These are phyloP conservation scores for Enteromius fasciolatus DNA, from an alignment of 2,797 vertebrate genomes.

Conservation along the genomic window DNA sequence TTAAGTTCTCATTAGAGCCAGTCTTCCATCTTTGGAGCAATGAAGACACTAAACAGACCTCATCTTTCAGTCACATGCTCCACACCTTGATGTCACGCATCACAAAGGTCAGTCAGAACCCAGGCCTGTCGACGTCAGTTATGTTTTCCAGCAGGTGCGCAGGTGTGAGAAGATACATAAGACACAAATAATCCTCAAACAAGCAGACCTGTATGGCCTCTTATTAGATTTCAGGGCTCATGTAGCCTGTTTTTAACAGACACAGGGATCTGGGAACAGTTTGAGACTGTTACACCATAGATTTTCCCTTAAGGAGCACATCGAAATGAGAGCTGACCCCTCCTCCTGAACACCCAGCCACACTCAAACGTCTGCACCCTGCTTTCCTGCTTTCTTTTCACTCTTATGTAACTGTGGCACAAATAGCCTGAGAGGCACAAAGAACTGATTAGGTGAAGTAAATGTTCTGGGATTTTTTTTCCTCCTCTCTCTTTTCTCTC, in stretches of 20 bases:
- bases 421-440: slow-evolving; percentile 71
- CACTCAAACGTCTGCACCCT: slow-evolving; percentile 34
- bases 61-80: slow-evolving; percentile 25
- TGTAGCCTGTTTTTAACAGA: slow-evolving; percentile 25
- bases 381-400: slow-evolving; percentile 54
- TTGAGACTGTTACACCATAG: slow-evolving; percentile 44
- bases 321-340: slow-evolving; percentile 28
- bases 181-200: slow-evolving; percentile 56
- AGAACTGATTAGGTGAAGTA: slow-evolving; percentile 71
- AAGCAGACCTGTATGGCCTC: neutral
- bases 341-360: slow-evolving; percentile 33
- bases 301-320: slow-evolving; percentile 49
- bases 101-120: slow-evolving; percentile 30
- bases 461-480: slow-evolving; percentile 49
- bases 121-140: slow-evolving; percentile 47
- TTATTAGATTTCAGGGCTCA: slow-evolving; percentile 11
- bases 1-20: slow-evolving; percentile 8
- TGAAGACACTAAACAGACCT: slow-evolving; percentile 28
- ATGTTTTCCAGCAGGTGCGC: slow-evolving; percentile 67
- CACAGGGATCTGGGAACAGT: neutral
- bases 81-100: slow-evolving; percentile 23
- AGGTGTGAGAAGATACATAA: slow-evolving; percentile 64
- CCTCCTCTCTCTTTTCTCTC: slow-evolving; percentile 47
- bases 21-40: slow-evolving; percentile 33
- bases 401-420: slow-evolving; percentile 72